Evolutionary conservation across 2,797 vertebrate genomes (phyloP), one percentile per base, ranked within the genome.

Genomic region (Choloepus didactylus): DNA sequence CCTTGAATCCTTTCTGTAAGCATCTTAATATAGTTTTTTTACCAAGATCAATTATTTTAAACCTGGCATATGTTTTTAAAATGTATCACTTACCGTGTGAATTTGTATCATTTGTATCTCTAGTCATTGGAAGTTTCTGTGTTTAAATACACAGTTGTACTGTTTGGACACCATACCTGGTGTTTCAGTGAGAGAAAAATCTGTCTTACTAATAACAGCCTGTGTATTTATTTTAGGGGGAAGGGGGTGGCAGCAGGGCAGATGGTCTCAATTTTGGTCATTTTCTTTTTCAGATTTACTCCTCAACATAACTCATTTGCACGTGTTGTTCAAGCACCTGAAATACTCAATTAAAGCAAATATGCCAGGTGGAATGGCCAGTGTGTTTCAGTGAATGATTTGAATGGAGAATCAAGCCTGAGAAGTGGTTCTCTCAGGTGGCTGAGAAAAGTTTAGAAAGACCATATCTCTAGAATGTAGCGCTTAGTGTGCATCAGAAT

Each of bases 11-110:
- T 96, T 96, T 93, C 59, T 87, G 62, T 95, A 67, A 95, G 64
- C 89, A 89, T 85, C 54, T 96, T 94, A 77, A 76, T 96, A 91
- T 83, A 89, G 92, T 49, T 87, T 95, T 96, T 93, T 89, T n/a
- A 90, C 67, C 72, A 76, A 86, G 87, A 96, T 97, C 93, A 85
- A 97, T 96, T 96, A 95, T 96, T 96, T 96, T 96, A 97, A 97
- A 51, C 88, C 82, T 21, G 84, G 79, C 85, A 89, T 97, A 92
- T 91, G 85, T 89, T 97, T 96, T 87, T 69, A 86, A 90, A 94
- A 95, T 2, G 1, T 91, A 87, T 92, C 46, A n/a, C 84, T 97
- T 90, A 72, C 72, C 35, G 62, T 83, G 79, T 87, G 85, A 67
- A 93, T 96, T 93, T 76, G n/a, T 83, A 70, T 93, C 19, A 49